These are phyloP conservation scores for Zaprionus tsacasi DNA, from an alignment of 1,140 invertebrate species.

Conservation along the genomic window DNA sequence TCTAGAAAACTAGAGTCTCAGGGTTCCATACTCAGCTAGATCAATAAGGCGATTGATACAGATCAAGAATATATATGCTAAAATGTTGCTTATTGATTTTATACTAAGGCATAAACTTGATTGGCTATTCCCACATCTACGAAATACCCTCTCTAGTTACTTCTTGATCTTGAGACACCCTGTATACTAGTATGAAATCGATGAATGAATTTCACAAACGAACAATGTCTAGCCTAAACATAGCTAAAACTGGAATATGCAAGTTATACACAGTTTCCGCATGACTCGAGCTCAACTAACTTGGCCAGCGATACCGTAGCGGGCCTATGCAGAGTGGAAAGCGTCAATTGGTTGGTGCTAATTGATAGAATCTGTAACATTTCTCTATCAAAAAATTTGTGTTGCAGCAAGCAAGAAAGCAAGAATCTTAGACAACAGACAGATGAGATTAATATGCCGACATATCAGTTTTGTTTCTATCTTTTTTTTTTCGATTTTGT, in stretches of 20 bases:
- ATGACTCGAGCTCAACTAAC: constrained; percentile 39
- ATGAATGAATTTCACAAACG: constrained; percentile 32
- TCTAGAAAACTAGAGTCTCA: too few relatives aligned
- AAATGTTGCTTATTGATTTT: too few relatives aligned
- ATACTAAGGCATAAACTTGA: too few relatives aligned
- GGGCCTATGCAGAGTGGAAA: constrained; percentile 19
- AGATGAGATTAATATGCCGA: constrained; percentile 14
- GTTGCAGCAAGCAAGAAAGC: constrained; percentile 34
- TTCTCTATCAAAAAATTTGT: constrained; percentile 35
- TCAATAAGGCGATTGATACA: too few relatives aligned
- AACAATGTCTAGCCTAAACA: neutral
- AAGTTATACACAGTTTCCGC: constrained; percentile 70
- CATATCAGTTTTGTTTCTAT: neutral
- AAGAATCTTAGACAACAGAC: too few relatives aligned
- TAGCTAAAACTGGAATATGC: constrained; percentile 66
- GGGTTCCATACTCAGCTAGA: too few relatives aligned
- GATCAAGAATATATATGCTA: too few relatives aligned
- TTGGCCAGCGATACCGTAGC: constrained; percentile 1
- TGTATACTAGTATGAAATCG: constrained; percentile 13
- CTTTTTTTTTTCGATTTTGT: neutral
- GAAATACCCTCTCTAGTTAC: neutral
- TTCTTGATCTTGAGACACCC: neutral
- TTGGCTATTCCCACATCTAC: too few relatives aligned
- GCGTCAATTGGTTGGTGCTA: constrained; percentile 59
- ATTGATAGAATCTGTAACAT: constrained; percentile 70